Conservation (phyloP, 2,113 vertebrate genomes). For the Pelodiscus sinensis region DNA sequence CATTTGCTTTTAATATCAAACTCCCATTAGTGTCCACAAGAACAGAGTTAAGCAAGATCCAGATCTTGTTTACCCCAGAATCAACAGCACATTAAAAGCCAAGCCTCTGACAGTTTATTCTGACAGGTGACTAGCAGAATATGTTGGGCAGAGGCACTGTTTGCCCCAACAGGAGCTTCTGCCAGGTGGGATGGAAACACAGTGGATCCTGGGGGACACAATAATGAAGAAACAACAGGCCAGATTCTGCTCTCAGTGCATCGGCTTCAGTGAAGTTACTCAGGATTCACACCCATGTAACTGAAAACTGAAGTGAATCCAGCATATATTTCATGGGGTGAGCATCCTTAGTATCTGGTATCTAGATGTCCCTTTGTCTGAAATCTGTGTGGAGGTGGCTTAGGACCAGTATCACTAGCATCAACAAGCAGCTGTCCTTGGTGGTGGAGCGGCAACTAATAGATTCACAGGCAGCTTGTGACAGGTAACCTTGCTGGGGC, state of each 20-base stretch:
- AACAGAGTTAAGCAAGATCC: background rate
- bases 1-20: background rate
- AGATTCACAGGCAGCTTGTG: background rate
- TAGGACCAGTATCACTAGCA: background rate
- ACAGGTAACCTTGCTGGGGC: background rate
- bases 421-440: background rate
- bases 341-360: background rate
- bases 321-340: background rate
- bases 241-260: background rate
- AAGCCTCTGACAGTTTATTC: background rate
- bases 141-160: background rate
- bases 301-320: background rate
- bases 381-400: background rate
- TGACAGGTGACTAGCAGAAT: background rate
- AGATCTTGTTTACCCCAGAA: background rate
- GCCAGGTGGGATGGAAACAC: background rate
- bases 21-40: background rate
- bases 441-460: background rate
- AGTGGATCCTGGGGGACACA: background rate
- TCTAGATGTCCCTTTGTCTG: background rate
- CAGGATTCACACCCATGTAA: background rate
- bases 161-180: background rate
- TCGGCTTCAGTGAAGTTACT: background rate
- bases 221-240: background rate
- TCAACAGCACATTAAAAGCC: background rate